phyloP scores from a whole-genome alignment of 1,140 invertebrate species.

The Danaus plexippus region DNA sequence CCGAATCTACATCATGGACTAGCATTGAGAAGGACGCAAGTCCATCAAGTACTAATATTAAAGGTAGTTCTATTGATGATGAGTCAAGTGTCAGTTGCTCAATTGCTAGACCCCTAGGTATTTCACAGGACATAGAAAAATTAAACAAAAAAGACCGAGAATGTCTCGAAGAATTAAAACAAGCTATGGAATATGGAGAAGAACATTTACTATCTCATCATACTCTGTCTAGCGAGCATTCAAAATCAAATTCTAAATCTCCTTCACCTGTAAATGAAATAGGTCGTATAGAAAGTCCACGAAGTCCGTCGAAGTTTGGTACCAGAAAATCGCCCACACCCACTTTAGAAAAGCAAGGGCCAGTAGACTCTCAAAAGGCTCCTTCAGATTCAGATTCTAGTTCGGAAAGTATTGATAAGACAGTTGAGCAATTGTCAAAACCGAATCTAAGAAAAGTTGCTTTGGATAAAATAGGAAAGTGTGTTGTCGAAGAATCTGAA shows the following conservation, averaged over 20 bases:
- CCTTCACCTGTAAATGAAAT: conserved; percentile 60
- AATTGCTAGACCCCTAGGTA: conserved; percentile 81
- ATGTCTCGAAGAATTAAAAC: conserved; percentile 66
- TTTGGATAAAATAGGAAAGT: conserved; percentile 65
- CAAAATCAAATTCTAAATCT: conserved; percentile 64
- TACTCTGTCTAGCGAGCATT: conserved; percentile 62
- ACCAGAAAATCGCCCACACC: conserved; percentile 73
- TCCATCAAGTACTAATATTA: conserved; percentile 73
- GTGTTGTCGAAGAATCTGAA: conserved; percentile 65
- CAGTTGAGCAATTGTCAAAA: conserved; percentile 57
- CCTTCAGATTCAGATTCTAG: conserved; percentile 70
- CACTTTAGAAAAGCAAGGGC: conserved; percentile 75
- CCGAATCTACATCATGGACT: conserved; percentile 76
- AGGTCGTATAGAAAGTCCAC: conserved; percentile 54
- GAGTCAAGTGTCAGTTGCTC: conserved; percentile 85
- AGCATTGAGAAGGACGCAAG: conserved; percentile 75
- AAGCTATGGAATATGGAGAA: conserved; percentile 67
- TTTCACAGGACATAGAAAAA: conserved; percentile 80
- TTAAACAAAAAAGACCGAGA: conserved; percentile 70
- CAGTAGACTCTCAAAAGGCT: conserved; percentile 71
- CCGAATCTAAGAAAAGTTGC: conserved; percentile 50
- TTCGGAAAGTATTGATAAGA: conserved; percentile 69
- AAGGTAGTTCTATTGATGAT: conserved; percentile 78
- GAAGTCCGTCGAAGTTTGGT: conserved; percentile 58
- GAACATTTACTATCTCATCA: conserved; percentile 58